Base-by-base conservation (phyloP, 1,140 invertebrate genomes). In the Drusus annulatus region DNA sequence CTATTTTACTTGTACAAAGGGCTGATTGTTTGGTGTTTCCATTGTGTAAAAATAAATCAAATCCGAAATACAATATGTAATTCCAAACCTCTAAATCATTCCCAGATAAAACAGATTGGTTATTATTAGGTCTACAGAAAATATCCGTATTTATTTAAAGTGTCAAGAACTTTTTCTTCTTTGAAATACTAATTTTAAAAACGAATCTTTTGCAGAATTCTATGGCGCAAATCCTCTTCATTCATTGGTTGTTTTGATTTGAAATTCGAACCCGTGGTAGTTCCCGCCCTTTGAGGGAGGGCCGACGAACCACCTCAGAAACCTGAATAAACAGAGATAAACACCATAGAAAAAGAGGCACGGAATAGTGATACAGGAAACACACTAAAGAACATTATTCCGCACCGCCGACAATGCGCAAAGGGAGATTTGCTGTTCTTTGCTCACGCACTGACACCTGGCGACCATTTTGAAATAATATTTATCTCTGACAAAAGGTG, bases 161-260 rank as follows among this genome's bases (percentile, higher is more conserved):
- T 16, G 23, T 4, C 21, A 65, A 65, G 25, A 28, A 25, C 62
- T 65, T 31, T 45, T 23, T 65, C 62, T 31, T 65, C 1, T 45
- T 45, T 45, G 36, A 45, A 45, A 13, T 8, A 45, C 36, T 28
- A 15, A n/a, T n/a, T n/a, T n/a, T n/a, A n/a, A n/a, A n/a, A n/a
- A 56, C 54, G 2, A 23, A 28, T 65, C 62, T 65, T 65, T 31
- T n/a, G 23, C 62, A 8, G 36, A 31, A 31, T 65, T 65, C 62
- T 65, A 28, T 28, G 62, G 62, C 25, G n/a, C 15, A 16, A 23
- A 23, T 65, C 62, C 62, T 65, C 31, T 23, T 65, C 62, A 65
- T 65, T 65, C 62, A 65, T 65, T 65, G 62, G 62, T 36, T 65
- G 62, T 65, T 65, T 65, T 25, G 21, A 65, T 65, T 65, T 65